Percentiles rank a stretch among this genome's conserved stretches.
Conservation (phyloP, 2,888 invertebrate genomes). For the Drosophila prolongata region DNA sequence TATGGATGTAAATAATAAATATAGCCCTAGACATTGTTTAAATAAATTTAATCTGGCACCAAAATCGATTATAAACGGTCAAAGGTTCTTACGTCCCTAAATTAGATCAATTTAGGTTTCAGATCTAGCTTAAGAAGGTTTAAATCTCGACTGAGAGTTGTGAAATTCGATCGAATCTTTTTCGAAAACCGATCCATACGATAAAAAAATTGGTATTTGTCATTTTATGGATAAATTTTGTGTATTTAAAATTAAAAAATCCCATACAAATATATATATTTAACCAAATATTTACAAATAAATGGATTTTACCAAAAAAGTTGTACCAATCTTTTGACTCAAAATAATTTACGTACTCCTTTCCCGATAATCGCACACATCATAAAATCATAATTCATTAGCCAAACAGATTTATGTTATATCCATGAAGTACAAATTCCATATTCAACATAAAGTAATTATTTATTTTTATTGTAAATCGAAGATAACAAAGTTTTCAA, state of each 20-base stretch:
- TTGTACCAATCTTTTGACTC: too few species aligned
- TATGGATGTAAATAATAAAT: too few species aligned
- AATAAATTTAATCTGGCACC: neutral
- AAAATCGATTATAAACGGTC: neutral
- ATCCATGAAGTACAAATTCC: too few species aligned
- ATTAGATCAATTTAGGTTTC: constrained; percentile 32
- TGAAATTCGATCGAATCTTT: constrained; percentile 14
- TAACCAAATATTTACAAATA: constrained; percentile 15
- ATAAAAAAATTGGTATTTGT: neutral
- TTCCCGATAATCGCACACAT: too few species aligned
- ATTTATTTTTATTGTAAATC: too few species aligned
- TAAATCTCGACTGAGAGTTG: constrained; percentile 3
- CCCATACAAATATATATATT: neutral
- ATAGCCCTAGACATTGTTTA: neutral
- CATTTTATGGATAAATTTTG: neutral
- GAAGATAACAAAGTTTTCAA: too few species aligned
- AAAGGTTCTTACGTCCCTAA: neutral
- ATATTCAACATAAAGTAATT: too few species aligned
- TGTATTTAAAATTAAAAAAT: neutral
- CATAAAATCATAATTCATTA: too few species aligned
- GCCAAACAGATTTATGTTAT: too few species aligned
- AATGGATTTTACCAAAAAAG: constrained; percentile 12
- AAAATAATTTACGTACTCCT: too few species aligned
- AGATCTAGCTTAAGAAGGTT: constrained; percentile 22
- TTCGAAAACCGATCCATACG: neutral